Evolutionary conservation across 2,888 invertebrate genomes (phyloP).

Genomic region (Xestia ashworthii): DNA sequence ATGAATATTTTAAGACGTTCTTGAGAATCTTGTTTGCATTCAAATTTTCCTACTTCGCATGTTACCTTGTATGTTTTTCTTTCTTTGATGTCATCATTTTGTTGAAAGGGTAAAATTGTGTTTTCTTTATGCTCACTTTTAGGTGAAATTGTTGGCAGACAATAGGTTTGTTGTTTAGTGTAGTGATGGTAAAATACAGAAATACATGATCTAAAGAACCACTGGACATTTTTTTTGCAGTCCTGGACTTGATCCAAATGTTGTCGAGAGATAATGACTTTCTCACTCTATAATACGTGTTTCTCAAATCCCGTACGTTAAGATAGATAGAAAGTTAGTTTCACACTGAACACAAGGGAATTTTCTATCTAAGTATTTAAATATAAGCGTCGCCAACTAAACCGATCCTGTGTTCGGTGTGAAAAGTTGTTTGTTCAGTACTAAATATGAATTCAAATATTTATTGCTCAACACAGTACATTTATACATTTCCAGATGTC

Average conservation of each 20-base stretch:
- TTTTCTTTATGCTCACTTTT: neutral
- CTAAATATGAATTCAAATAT: too few species aligned
- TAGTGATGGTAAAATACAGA: neutral
- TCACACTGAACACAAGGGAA: neutral
- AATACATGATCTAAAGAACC: neutral
- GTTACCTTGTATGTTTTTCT: neutral
- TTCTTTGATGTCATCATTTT: neutral
- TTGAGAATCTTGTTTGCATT: slow-evolving; percentile 37
- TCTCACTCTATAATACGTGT: neutral
- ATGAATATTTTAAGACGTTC: slow-evolving; percentile 53
- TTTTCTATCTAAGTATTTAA: too few species aligned
- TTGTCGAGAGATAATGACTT: neutral
- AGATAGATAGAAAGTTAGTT: neutral
- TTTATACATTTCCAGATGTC: too few species aligned
- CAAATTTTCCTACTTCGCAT: slow-evolving; percentile 6
- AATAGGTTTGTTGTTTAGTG: neutral
- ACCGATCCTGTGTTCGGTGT: neutral
- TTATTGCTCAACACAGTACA: too few species aligned
- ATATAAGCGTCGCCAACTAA: too few species aligned
- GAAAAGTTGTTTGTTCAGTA: neutral
- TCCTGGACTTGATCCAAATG: neutral
- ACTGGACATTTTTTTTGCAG: neutral
- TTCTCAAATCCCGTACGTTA: neutral
- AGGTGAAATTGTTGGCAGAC: neutral
- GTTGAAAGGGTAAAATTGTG: neutral